These are phyloP conservation scores for Ganaspis sp. DNA, from an alignment of 1,140 invertebrate genomes.

Conservation along the genomic window DNA sequence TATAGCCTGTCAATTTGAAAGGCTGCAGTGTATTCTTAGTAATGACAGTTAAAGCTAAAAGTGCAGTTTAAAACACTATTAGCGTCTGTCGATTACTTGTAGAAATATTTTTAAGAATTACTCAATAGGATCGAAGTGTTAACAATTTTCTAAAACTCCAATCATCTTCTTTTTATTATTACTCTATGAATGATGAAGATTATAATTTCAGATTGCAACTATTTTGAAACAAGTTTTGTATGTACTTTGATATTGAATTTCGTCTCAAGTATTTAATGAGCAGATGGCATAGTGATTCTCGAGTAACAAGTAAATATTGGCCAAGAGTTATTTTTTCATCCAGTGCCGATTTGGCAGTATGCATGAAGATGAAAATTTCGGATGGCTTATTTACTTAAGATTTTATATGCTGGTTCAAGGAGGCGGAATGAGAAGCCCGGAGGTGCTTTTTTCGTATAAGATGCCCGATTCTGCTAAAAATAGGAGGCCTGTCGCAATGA, in stretches of 20 bases:
- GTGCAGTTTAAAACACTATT: conserved; percentile 21
- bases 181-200: too few species aligned
- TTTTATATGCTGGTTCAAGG: background rate
- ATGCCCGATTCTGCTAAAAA: conserved; percentile 36
- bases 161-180: background rate
- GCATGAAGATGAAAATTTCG: background rate
- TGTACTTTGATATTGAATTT: conserved; percentile 27
- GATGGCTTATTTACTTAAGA: conserved; percentile 12
- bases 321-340: background rate
- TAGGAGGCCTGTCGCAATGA: conserved; percentile 17
- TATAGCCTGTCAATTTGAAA: conserved; percentile 11
- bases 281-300: background rate
- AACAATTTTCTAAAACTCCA: background rate
- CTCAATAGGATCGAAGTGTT: too few species aligned
- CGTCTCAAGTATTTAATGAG: background rate
- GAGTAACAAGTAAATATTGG: background rate
- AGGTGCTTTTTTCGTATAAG: conserved; percentile 31
- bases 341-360: background rate
- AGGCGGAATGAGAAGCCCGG: conserved; percentile 13
- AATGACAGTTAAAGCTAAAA: conserved; percentile 35
- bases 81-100: conserved; percentile 7
- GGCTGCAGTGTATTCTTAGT: conserved; percentile 31
- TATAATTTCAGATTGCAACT: conserved; percentile 1
- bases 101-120: background rate
- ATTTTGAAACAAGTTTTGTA: too few species aligned